Base-by-base conservation (phyloP, 2,113 vertebrate genomes). In the Eira barbara region DNA sequence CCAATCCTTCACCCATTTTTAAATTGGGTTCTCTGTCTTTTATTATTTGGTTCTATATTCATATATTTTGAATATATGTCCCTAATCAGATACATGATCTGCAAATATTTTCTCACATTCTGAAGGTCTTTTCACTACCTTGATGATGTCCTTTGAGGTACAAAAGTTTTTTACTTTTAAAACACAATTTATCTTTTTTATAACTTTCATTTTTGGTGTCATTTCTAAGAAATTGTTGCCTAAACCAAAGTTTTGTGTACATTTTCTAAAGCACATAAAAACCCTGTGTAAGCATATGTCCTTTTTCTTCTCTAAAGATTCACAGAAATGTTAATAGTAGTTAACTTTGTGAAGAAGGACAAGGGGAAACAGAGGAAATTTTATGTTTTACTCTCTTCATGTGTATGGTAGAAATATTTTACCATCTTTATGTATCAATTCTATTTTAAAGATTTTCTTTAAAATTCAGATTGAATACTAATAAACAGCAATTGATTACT, bases 1-100 rank as follows among this genome's bases (percentile, higher is more conserved):
- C 49, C 45, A 52, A 83, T 47, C 18, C 42, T 63, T 79, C 49
- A 20, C 0, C 61, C 12, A 73, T 80, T 94, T 95, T 94, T 65
- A 59, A 95, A 39, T 55, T 67, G 45, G 11, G 31, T 95, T 49
- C 63, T 89, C 88, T 89, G 25, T 78, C 39, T 96, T 97, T 84
- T 74, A 80, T 73, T 67, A 83, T 18, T 78, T 31, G 14, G 74
- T 18, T 27, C 29, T 78, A 78, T 47, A 52, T 83, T 42, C 52
- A 91, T 73, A 36, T 67, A 67, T 47, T 93, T 92, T 86, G 21
- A 42, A 88, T 86, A 82, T 7, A 63, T 86, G 18, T 63, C 9
- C 27, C 45, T 86, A 94, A 89, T 63, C 65, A 82, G 20, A 88
- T 57, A 76, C 74, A 80, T 76, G 31, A 69, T 61, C 89, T 82